phyloP scores from a whole-genome alignment of 2,113 vertebrate species.

The Crotalus viridis region DNA sequence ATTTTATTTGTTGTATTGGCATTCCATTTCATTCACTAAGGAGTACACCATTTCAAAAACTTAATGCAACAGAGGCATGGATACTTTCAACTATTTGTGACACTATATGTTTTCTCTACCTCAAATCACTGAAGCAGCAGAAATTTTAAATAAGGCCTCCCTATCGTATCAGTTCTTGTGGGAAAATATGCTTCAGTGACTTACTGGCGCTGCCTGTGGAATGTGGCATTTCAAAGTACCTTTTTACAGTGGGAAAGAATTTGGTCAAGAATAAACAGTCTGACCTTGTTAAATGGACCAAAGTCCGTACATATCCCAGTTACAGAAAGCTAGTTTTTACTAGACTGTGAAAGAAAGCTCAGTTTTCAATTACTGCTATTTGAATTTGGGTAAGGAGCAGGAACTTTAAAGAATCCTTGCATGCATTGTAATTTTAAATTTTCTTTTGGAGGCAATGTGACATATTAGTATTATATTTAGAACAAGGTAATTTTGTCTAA shows the following conservation, averaged over 20 bases:
- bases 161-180: conserved; percentile 78
- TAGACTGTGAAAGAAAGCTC: conserved; percentile 44
- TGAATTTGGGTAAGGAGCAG: conserved; percentile 28
- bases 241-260: conserved; percentile 88
- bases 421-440: conserved; percentile 3
- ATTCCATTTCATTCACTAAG: conserved; percentile 26
- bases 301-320: conserved; percentile 69
- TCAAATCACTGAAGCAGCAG: conserved; percentile 60
- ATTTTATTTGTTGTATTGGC: conserved; percentile 32
- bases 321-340: conserved; percentile 70
- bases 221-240: conserved; percentile 86
- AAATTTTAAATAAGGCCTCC: conserved; percentile 62
- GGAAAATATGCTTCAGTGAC: conserved; percentile 84
- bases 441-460: background rate
- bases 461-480: background rate
- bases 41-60: conserved; percentile 25
- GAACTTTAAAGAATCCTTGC: background rate
- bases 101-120: conserved; percentile 41
- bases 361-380: conserved; percentile 43
- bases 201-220: conserved; percentile 80
- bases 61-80: conserved; percentile 29
- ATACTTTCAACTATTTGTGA: conserved; percentile 46
- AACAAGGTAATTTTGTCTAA: conserved; percentile 7
- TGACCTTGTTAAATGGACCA: conserved; percentile 82
- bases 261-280: conserved; percentile 82